These are phyloP conservation scores for Scaptomyza montana DNA, from an alignment of 1,140 invertebrate species.

Conservation along the genomic window DNA sequence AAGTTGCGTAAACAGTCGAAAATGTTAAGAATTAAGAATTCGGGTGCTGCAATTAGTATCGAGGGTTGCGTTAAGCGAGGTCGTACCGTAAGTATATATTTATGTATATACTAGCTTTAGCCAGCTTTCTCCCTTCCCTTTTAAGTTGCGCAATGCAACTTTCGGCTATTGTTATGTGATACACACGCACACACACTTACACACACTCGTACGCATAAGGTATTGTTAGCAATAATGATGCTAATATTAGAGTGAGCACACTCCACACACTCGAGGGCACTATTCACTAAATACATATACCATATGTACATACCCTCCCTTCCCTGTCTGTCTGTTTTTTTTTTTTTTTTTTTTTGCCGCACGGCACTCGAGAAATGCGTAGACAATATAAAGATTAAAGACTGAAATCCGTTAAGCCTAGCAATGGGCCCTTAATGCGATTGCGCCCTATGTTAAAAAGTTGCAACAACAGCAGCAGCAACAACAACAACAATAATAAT, in stretches of 20 bases:
- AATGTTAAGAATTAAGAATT: too few species aligned
- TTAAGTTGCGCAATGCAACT: conserved; percentile 22
- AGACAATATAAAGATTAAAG: conserved; percentile 64
- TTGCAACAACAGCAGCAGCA: conserved; percentile 8
- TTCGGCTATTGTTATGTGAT: conserved; percentile 43
- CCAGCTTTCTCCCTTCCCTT: background rate
- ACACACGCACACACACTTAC: background rate
- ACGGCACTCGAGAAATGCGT: conserved; percentile 34
- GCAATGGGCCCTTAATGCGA: conserved; percentile 71
- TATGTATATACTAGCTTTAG: background rate
- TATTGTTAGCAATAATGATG: conserved; percentile 43
- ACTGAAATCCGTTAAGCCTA: conserved; percentile 75
- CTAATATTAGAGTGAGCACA: conserved; percentile 33
- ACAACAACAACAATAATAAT: background rate
- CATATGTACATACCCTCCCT: background rate
- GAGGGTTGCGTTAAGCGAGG: too few species aligned
- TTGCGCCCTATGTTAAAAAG: conserved; percentile 47
- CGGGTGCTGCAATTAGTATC: too few species aligned
- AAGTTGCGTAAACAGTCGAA: too few species aligned
- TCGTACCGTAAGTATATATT: too few species aligned
- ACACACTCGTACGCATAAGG: background rate
- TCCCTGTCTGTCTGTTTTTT: too few species aligned
- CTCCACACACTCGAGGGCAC: conserved; percentile 30
- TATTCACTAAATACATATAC: conserved; percentile 10
- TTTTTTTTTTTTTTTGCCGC: too few species aligned